phyloP scores from a whole-genome alignment of 2,113 vertebrate genomes.

The Ammospiza nelsoni region DNA sequence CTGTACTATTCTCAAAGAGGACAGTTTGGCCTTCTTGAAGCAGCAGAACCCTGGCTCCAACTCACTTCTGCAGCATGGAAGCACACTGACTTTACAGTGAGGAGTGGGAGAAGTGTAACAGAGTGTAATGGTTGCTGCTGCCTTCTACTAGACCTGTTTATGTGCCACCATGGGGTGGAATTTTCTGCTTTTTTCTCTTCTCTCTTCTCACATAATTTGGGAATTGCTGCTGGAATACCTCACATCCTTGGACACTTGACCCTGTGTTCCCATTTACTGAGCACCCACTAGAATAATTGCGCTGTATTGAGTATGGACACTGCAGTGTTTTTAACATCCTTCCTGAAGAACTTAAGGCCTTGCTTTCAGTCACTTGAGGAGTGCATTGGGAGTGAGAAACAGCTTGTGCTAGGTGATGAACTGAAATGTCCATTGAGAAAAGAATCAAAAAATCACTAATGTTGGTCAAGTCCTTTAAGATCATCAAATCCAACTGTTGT shows the following conservation, averaged over 20 bases:
- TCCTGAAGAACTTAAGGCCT: background rate
- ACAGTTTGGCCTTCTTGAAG: background rate
- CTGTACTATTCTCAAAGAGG: background rate
- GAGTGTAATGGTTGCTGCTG: background rate
- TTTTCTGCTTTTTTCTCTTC: background rate
- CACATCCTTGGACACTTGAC: background rate
- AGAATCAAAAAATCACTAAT: background rate
- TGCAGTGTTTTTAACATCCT: rapidly evolving
- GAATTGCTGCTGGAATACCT: background rate
- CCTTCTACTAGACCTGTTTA: background rate
- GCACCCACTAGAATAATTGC: background rate
- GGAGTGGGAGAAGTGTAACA: background rate
- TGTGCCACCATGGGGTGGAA: rapidly evolving
- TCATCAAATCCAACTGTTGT: background rate
- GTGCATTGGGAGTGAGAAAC: background rate
- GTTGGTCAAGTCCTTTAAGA: background rate
- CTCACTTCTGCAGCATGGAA: background rate
- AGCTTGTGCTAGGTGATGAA: background rate
- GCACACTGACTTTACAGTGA: background rate
- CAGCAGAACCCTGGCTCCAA: background rate
- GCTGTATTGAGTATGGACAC: background rate
- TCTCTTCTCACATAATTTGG: background rate
- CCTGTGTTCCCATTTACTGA: background rate
- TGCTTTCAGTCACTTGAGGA: background rate
- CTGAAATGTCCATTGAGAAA: background rate